phyloP scores from a whole-genome alignment of 2,113 vertebrate genomes.

The Syngnathoides biaculeatus region DNA sequence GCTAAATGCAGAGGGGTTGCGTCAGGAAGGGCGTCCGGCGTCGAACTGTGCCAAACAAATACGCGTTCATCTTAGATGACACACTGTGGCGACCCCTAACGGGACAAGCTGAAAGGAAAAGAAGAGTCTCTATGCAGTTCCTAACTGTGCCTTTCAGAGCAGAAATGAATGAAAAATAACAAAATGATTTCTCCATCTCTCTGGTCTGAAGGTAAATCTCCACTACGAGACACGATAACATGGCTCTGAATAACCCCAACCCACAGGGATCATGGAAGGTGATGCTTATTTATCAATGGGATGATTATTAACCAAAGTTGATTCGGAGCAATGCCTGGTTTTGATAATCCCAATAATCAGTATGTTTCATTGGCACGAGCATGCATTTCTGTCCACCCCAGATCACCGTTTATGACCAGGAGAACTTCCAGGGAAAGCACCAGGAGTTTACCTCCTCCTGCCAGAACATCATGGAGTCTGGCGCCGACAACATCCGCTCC shows the following conservation, averaged over 20 bases:
- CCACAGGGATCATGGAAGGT: slow-evolving; percentile 91
- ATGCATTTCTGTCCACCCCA: slow-evolving; percentile 57
- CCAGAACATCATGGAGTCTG: slow-evolving; percentile 86
- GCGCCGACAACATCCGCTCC: slow-evolving; percentile 86
- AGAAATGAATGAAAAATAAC: background rate
- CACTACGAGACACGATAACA: slow-evolving; percentile 64
- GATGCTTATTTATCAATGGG: slow-evolving; percentile 19
- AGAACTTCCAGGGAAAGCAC: slow-evolving; percentile 93
- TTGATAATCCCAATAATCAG: slow-evolving; percentile 22
- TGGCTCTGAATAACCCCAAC: slow-evolving; percentile 89
- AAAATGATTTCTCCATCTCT: slow-evolving; percentile 16
- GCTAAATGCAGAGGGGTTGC: too few relatives aligned
- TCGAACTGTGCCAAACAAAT: too few relatives aligned
- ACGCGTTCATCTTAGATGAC: too few relatives aligned
- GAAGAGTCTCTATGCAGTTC: background rate
- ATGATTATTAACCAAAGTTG: slow-evolving; percentile 1
- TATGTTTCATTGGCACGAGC: slow-evolving; percentile 36
- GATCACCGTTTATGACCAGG: slow-evolving; percentile 93
- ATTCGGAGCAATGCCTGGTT: slow-evolving; percentile 2
- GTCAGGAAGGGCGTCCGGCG: too few relatives aligned
- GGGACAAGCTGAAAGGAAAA: too few relatives aligned
- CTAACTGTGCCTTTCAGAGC: background rate
- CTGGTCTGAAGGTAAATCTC: slow-evolving; percentile 50
- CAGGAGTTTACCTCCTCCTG: slow-evolving; percentile 89
- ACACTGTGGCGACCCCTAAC: too few relatives aligned